Evolutionary conservation across 2,888 invertebrate genomes (phyloP).

Genomic region (Drosophila rellima): DNA sequence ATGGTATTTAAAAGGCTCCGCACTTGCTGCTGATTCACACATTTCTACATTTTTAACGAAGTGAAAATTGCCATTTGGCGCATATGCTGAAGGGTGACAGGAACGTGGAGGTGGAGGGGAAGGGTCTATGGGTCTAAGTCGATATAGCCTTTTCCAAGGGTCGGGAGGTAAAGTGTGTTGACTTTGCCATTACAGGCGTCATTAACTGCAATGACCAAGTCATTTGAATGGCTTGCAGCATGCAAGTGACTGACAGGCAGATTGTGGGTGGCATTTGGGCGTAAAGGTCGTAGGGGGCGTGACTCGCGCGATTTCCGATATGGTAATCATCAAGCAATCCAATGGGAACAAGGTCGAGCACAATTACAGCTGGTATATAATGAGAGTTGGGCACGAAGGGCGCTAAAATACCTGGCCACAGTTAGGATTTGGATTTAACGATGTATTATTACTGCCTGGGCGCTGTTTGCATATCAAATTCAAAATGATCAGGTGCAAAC

Average conservation of each 20-base stretch:
- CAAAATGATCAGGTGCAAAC: constrained; percentile 78
- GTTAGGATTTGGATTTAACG: constrained; percentile 54
- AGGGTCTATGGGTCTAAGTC: background rate
- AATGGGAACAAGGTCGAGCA: constrained; percentile 68
- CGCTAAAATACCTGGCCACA: constrained; percentile 6
- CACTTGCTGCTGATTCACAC: constrained; percentile 23
- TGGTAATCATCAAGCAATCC: constrained; percentile 15
- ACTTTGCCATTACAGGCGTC: constrained; percentile 69
- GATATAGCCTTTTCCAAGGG: background rate
- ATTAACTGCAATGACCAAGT: constrained; percentile 79
- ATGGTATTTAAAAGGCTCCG: constrained; percentile 14
- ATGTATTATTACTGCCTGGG: constrained; percentile 60
- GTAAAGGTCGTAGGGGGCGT: constrained; percentile 33
- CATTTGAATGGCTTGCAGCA: constrained; percentile 59
- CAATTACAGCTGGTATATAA: constrained; percentile 60
- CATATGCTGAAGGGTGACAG: constrained; percentile 19
- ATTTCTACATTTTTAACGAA: constrained; percentile 51
- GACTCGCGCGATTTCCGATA: constrained; percentile 69
- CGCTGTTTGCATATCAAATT: constrained; percentile 78
- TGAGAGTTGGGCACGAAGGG: constrained; percentile 49
- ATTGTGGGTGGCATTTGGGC: background rate
- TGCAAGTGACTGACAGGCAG: constrained; percentile 10
- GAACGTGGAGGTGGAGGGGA: background rate
- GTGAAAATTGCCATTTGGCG: constrained; percentile 70
- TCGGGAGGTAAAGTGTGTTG: constrained; percentile 43